These are phyloP conservation scores for Thunnus albacares DNA, from an alignment of 2,797 vertebrate species.

Conservation along the genomic window DNA sequence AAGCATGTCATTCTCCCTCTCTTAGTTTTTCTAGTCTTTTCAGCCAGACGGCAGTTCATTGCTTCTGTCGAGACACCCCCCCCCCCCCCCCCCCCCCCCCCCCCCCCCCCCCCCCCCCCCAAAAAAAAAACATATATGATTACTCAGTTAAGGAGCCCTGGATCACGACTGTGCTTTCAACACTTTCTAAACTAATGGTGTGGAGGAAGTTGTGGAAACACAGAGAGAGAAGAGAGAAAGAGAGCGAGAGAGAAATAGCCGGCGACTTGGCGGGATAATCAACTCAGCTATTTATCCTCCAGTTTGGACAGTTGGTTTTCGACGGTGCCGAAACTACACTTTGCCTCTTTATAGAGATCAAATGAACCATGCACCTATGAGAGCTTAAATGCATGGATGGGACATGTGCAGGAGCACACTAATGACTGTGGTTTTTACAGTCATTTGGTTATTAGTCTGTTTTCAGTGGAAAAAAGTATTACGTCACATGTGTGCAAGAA, in stretches of 20 bases:
- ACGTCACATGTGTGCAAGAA: constrained; percentile 66
- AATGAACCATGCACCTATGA: constrained; percentile 74
- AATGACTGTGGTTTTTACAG: constrained; percentile 74
- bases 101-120: constrained; percentile 6
- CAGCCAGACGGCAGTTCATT: constrained; percentile 64
- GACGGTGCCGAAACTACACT: constrained; percentile 64
- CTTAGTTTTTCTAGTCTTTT: constrained; percentile 35
- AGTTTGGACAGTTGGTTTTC: constrained; percentile 75
- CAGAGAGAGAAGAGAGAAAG: constrained; percentile 62
- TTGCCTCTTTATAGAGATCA: constrained; percentile 72
- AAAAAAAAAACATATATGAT: constrained; percentile 66
- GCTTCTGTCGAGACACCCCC: constrained; percentile 60
- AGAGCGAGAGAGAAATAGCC: constrained; percentile 59
- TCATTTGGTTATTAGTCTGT: constrained; percentile 76
- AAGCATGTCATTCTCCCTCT: constrained; percentile 55
- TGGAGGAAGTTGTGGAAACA: constrained; percentile 80
- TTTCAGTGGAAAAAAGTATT: constrained; percentile 75
- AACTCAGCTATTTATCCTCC: constrained; percentile 78
- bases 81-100: constrained; percentile 5
- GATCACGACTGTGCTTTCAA: constrained; percentile 78
- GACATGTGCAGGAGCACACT: constrained; percentile 63
- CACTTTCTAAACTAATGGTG: constrained; percentile 80
- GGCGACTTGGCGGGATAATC: constrained; percentile 78
- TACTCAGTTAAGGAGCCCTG: constrained; percentile 71
- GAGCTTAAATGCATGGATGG: constrained; percentile 61